Percentiles rank a stretch among this genome's conserved stretches.
Conservation (phyloP, 2,888 invertebrate genomes). For the Cabera pusaria region DNA sequence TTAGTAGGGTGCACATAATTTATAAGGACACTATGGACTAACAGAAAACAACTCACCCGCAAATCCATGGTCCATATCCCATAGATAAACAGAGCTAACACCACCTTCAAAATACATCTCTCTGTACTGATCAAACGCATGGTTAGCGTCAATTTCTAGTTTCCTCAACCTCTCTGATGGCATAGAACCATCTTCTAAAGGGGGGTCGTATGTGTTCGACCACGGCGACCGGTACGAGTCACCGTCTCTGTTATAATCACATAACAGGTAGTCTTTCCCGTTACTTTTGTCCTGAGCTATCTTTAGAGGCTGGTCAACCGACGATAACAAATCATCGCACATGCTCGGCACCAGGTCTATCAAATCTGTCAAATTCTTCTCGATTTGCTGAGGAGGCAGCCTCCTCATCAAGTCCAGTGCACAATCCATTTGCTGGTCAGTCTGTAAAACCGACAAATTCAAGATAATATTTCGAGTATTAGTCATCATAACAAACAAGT, state of each 20-base stretch:
- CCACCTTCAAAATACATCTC: conserved; percentile 99
- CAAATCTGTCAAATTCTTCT: conserved; percentile 98
- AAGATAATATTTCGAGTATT: conserved; percentile 56
- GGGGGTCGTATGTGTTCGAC: conserved; percentile 99
- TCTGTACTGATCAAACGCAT: conserved; percentile 99
- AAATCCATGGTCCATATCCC: conserved; percentile 99
- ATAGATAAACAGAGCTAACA: conserved; percentile 99
- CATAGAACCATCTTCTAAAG: conserved; percentile 98
- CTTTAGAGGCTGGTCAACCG: conserved; percentile 99
- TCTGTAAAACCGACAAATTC: conserved; percentile 79
- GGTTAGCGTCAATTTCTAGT: conserved; percentile 98
- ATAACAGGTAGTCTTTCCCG: conserved; percentile 98
- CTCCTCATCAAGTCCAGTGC: conserved; percentile 99
- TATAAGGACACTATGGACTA: no score
- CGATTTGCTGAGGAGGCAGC: conserved; percentile 99
- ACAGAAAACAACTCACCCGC: conserved; percentile 88
- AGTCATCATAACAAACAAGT: conserved; percentile 74
- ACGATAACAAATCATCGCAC: conserved; percentile 98
- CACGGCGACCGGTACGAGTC: conserved; percentile 99
- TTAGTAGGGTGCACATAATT: no score
- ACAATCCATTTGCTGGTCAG: conserved; percentile 98
- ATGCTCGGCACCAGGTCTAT: conserved; percentile 98
- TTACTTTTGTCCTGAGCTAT: conserved; percentile 97
- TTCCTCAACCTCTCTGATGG: conserved; percentile 98
- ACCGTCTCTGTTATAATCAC: conserved; percentile 99